Conservation (phyloP, 2,888 invertebrate genomes). For the Volucella inanis region DNA sequence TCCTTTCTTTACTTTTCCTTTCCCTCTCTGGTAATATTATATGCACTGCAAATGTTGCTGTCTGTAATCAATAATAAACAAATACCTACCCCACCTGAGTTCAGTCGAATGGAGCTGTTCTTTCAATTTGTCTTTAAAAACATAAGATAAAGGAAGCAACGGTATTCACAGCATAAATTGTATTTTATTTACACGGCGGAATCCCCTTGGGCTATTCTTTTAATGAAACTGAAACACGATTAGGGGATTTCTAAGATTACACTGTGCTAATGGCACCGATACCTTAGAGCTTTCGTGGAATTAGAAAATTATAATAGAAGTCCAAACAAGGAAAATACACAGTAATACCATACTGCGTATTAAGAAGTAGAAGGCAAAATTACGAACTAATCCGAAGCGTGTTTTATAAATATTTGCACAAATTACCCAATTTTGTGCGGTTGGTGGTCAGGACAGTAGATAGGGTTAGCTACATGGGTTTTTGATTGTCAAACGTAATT, state of each 20-base stretch:
- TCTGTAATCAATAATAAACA: too few relatives aligned
- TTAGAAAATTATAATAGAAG: slow-evolving; percentile 50
- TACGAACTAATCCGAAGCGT: slow-evolving; percentile 44
- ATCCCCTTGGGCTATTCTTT: slow-evolving; percentile 60
- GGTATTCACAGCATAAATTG: slow-evolving; percentile 31
- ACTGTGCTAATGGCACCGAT: slow-evolving; percentile 52
- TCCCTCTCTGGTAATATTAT: too few relatives aligned
- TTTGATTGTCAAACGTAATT: slow-evolving; percentile 15
- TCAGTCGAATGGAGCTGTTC: neutral
- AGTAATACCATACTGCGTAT: slow-evolving; percentile 26
- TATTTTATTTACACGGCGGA: slow-evolving; percentile 42
- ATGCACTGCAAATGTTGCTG: too few relatives aligned
- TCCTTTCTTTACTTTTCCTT: too few relatives aligned
- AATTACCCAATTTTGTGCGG: slow-evolving; percentile 31
- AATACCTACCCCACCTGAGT: too few relatives aligned
- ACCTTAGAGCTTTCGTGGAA: slow-evolving; percentile 50
- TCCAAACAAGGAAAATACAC: slow-evolving; percentile 30
- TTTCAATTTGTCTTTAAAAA: slow-evolving; percentile 9
- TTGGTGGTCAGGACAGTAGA: neutral
- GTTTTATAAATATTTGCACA: slow-evolving; percentile 54
- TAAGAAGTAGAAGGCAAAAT: slow-evolving; percentile 28
- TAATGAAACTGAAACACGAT: slow-evolving; percentile 68
- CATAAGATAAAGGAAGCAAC: slow-evolving; percentile 5
- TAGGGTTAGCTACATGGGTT: neutral
- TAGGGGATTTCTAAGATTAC: slow-evolving; percentile 63